phyloP scores from a whole-genome alignment of 2,888 invertebrate species.

The Acrobeloides nanus region DNA sequence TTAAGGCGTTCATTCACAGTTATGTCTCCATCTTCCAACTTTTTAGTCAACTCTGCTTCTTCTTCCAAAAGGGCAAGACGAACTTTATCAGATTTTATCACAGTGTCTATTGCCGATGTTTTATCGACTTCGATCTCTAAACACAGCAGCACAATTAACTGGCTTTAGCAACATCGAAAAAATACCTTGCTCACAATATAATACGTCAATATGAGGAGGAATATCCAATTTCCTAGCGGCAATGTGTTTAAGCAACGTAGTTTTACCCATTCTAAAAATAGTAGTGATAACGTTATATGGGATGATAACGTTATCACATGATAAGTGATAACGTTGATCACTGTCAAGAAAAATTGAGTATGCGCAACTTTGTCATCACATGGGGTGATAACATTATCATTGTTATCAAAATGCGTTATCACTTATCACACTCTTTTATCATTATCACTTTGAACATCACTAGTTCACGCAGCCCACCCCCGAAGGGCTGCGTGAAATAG shows the following conservation, averaged over 20 bases:
- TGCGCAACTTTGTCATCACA: too few species aligned
- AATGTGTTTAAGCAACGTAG: constrained; percentile 85
- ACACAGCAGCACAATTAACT: constrained; percentile 13
- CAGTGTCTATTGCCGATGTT: constrained; percentile 81
- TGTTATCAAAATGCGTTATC: too few species aligned
- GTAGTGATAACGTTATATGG: constrained; percentile 61
- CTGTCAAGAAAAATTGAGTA: too few species aligned
- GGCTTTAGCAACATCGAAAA: not conserved
- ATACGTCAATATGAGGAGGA: constrained; percentile 87
- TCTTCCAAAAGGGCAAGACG: constrained; percentile 74
- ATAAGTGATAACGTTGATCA: too few species aligned
- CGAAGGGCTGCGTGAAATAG: not conserved
- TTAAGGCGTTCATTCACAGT: constrained; percentile 72
- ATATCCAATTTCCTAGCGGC: constrained; percentile 81
- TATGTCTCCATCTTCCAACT: constrained; percentile 66
- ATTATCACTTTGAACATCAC: too few species aligned
- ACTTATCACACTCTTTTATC: too few species aligned
- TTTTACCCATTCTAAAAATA: constrained; percentile 99
- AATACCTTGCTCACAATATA: constrained; percentile 78
- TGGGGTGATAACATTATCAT: too few species aligned
- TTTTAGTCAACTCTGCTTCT: constrained; percentile 72
- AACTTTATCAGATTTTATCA: constrained; percentile 84
- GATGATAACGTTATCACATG: too few species aligned
- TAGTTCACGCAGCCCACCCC: not conserved
- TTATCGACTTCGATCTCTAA: constrained; percentile 96